Evolutionary conservation across 2,113 vertebrate species (phyloP).

Genomic region (Lampris incognitus): DNA sequence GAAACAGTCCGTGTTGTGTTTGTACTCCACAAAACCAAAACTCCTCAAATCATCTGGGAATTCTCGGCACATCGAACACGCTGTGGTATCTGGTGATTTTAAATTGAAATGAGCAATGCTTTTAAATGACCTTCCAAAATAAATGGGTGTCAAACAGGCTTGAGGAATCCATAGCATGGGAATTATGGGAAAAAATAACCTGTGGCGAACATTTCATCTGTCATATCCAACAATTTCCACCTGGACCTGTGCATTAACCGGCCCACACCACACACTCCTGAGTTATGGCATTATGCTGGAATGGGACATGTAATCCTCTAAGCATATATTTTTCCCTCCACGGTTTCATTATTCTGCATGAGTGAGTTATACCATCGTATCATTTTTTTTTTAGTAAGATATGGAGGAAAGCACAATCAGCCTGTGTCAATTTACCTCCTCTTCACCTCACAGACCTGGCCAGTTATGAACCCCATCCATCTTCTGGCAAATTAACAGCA

Average conservation of each 20-base stretch:
- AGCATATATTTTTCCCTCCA: constrained; percentile 2
- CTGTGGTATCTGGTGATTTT: constrained; percentile 15
- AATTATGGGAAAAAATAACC: constrained; percentile 31
- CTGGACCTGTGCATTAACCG: background rate
- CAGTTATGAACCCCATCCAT: background rate
- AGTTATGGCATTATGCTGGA: background rate
- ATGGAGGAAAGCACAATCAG: background rate
- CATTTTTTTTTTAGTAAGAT: too few relatives aligned
- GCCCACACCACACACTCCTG: background rate
- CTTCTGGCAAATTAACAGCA: background rate
- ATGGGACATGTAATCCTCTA: constrained; percentile 9
- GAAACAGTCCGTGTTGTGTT: constrained; percentile 33
- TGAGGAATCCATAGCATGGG: constrained; percentile 11
- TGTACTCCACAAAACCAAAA: constrained; percentile 16
- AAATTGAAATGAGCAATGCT: constrained; percentile 37
- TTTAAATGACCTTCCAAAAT: constrained; percentile 36
- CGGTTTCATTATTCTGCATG: background rate
- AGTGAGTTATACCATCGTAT: background rate
- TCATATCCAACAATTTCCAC: constrained; percentile 15
- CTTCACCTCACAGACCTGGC: background rate
- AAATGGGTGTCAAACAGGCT: constrained; percentile 15
- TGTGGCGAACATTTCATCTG: constrained; percentile 34
- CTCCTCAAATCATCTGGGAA: constrained; percentile 19
- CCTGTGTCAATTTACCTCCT: background rate
- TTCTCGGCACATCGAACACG: constrained; percentile 28